Base-by-base conservation (phyloP, 2,888 invertebrate species). In the Zeuzera pyrina region DNA sequence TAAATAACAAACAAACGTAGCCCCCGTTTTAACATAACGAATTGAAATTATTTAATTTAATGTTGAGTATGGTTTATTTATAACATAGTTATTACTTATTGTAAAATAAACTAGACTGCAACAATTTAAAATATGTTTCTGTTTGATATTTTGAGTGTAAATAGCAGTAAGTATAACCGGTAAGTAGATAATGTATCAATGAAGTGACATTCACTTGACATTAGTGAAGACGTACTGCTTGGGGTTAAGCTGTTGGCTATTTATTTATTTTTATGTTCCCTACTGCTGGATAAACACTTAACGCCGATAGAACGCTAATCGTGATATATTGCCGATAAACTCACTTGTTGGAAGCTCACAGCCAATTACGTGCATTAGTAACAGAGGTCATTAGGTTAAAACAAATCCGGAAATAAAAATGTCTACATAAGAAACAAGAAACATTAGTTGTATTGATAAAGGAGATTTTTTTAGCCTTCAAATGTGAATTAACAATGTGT, bases 291-390 rank as follows among this genome's bases (percentile, higher is more conserved):
- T 54, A 24, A 1, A 5, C 69, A 74, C 73, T 79, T 81, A 78
- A 59, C 74, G 58, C 70, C 69, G 56, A 71, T 74, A 61, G 58
- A 48, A 56, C 59, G 51, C 52, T 78, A 78, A 78, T 70, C 52
- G 55, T 68, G 59, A 79, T 76, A 60, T 73, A 79, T 72, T 36
- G 74, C 57, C 63, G 53, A 64, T 71, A 69, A 70, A 62, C 50
- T 55, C 57, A 66, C 65, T 72, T 57, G 67, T 64, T 61, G 57
- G 57, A 48, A 52, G 40, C 54, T 66, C 53, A 56, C 67, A 65
- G 69, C 62, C 76, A 73, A 77, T 77, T 71, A 70, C 71, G 48
- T 76, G 71, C 65, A 78, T 76, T 78, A 77, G 68, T 76, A 69
- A 79, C 48, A 55, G 59, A 54, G 51, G 49, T 43, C 48, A n/a